Percentiles rank a stretch among this genome's conserved stretches.
Conservation (phyloP, 1,140 invertebrate genomes). For the Neotoxoptera formosana region DNA sequence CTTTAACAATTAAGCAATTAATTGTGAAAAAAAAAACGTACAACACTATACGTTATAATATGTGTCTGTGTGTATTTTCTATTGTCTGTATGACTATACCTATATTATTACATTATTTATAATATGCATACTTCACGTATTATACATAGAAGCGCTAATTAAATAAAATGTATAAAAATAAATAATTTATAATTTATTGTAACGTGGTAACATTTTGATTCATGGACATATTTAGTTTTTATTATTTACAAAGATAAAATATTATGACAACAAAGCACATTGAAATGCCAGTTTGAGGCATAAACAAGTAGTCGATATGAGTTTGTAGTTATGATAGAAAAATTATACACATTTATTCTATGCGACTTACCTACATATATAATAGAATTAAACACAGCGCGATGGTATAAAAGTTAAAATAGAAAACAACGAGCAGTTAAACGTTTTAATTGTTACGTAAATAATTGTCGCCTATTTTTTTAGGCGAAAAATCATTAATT, state of each 20-base stretch:
- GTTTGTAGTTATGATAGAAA: neutral
- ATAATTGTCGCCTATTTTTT: neutral
- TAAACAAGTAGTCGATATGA: neutral
- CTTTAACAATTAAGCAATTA: neutral
- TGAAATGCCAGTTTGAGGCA: too few relatives aligned
- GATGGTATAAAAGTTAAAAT: neutral
- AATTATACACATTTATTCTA: too few relatives aligned
- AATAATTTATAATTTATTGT: neutral
- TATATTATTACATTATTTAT: neutral
- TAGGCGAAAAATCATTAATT: neutral
- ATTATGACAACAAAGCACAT: neutral
- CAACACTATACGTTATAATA: too few relatives aligned
- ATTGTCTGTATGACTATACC: neutral
- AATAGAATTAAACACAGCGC: neutral
- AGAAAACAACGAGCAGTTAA: neutral
- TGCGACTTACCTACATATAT: neutral
- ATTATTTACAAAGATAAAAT: neutral
- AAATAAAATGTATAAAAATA: neutral
- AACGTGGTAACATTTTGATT: neutral
- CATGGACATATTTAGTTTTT: neutral
- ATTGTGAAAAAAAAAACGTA: constrained; percentile 1
- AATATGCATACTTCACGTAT: too few relatives aligned
- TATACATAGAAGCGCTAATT: neutral
- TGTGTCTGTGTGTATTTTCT: neutral
- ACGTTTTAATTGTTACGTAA: neutral